A percentile compares a stretch with the other conserved stretches of the same genome.
Conservation (phyloP, 2,888 invertebrate species). For the Gari tellinella region DNA sequence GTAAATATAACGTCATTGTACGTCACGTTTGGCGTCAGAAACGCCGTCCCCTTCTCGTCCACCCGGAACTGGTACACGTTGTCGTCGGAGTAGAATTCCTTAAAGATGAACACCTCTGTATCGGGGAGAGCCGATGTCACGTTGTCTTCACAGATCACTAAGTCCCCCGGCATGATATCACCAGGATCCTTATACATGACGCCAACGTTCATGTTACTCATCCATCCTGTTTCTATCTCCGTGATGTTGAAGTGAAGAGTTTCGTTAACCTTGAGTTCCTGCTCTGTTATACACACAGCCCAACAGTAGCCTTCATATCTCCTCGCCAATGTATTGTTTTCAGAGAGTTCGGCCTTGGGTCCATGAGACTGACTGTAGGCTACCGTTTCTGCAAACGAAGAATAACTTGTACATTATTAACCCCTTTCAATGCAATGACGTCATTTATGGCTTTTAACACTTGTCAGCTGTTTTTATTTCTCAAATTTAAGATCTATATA, state of each 20-base stretch:
- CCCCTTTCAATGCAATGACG: too few relatives aligned
- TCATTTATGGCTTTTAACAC: too few relatives aligned
- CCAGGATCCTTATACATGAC: slow-evolving; percentile 40
- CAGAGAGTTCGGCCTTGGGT: slow-evolving; percentile 39
- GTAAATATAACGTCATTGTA: slow-evolving; percentile 30
- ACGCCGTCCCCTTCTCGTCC: slow-evolving; percentile 37
- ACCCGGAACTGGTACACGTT: slow-evolving; percentile 47
- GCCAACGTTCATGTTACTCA: slow-evolving; percentile 50
- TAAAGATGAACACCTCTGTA: slow-evolving; percentile 50
- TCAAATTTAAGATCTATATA: too few relatives aligned
- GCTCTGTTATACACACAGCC: slow-evolving; percentile 36
- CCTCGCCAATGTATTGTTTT: slow-evolving; percentile 37
- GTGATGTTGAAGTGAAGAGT: slow-evolving; percentile 50
- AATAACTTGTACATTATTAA: too few relatives aligned
- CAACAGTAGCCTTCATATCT: slow-evolving; percentile 55
- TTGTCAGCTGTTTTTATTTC: too few relatives aligned
- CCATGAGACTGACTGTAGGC: slow-evolving; percentile 29
- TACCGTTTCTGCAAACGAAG: too few relatives aligned
- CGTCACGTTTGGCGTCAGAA: slow-evolving; percentile 56
- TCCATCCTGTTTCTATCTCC: slow-evolving; percentile 48
- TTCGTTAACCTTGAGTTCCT: slow-evolving; percentile 28
- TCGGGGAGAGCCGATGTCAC: slow-evolving; percentile 25
- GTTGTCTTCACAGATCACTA: slow-evolving; percentile 52
- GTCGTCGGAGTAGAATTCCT: slow-evolving; percentile 29
- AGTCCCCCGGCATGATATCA: slow-evolving; percentile 13